These are phyloP conservation scores for Anagyrus pseudococci DNA, from an alignment of 2,888 invertebrate species.

Conservation along the genomic window DNA sequence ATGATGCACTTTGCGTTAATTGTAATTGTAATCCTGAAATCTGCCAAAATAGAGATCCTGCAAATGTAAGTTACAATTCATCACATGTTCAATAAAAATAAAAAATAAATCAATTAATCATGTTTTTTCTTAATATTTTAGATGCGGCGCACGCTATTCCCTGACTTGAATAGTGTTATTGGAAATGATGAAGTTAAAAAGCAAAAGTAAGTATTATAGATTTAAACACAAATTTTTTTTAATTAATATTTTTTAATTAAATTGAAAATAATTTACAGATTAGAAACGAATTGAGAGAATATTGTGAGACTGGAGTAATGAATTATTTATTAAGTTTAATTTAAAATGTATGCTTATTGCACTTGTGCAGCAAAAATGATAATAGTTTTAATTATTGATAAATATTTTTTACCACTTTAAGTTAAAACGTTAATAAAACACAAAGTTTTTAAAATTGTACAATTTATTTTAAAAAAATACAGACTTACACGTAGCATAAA, in stretches of 20 bases:
- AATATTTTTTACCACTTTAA: no score
- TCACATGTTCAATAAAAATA: not conserved
- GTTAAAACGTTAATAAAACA: no score
- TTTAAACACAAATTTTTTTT: not conserved
- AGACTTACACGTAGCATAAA: no score
- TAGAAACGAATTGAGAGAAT: slow-evolving; percentile 19
- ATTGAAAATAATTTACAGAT: slow-evolving; percentile 15
- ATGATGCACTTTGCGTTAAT: slow-evolving; percentile 60
- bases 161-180: slow-evolving; percentile 15
- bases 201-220: slow-evolving; percentile 24
- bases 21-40: slow-evolving; percentile 66
- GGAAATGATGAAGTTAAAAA: slow-evolving; percentile 27
- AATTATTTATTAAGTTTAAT: not conserved
- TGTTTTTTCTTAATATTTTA: slow-evolving; percentile 14
- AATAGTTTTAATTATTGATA: not conserved
- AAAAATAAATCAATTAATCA: not conserved
- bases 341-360: not conserved
- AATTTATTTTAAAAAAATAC: no score
- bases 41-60: slow-evolving; percentile 58
- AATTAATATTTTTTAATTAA: not conserved
- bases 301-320: not conserved
- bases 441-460: no score
- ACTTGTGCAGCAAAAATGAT: not conserved
- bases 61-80: slow-evolving; percentile 28
- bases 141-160: slow-evolving; percentile 32